Evolutionary conservation across 2,113 vertebrate species (phyloP).

Genomic region (Sapayoa aenigma): DNA sequence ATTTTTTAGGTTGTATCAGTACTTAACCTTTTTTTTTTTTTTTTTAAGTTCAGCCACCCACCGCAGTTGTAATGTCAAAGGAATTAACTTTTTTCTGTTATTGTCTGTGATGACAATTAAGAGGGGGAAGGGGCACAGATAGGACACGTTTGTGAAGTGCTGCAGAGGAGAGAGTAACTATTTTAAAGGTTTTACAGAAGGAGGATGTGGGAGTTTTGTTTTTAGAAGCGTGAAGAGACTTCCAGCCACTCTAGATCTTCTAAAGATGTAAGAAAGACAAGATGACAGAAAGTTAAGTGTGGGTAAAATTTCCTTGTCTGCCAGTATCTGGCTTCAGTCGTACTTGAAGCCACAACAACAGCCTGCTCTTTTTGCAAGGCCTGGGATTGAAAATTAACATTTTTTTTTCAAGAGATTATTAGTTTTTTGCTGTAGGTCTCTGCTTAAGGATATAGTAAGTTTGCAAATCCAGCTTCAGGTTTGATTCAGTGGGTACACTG

Average conservation of each 20-base stretch:
- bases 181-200: constrained; percentile 17
- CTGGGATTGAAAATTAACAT: neutral
- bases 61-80: neutral
- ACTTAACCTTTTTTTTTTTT: neutral
- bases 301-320: neutral
- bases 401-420: neutral
- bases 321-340: neutral
- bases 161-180: neutral
- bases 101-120: neutral
- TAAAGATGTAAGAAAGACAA: neutral
- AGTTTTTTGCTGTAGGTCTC: neutral
- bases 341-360: neutral
- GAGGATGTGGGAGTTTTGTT: neutral
- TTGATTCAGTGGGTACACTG: fast-evolving
- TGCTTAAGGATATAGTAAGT: neutral
- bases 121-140: neutral
- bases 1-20: neutral
- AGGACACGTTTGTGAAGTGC: neutral
- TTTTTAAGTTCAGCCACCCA: neutral
- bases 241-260: neutral
- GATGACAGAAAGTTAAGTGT: neutral
- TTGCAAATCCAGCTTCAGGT: neutral
- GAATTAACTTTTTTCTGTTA: neutral
- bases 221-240: neutral
- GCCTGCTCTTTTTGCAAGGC: neutral